Evolutionary conservation across 1,140 invertebrate genomes (phyloP).

Genomic region (Pissodes strobi): DNA sequence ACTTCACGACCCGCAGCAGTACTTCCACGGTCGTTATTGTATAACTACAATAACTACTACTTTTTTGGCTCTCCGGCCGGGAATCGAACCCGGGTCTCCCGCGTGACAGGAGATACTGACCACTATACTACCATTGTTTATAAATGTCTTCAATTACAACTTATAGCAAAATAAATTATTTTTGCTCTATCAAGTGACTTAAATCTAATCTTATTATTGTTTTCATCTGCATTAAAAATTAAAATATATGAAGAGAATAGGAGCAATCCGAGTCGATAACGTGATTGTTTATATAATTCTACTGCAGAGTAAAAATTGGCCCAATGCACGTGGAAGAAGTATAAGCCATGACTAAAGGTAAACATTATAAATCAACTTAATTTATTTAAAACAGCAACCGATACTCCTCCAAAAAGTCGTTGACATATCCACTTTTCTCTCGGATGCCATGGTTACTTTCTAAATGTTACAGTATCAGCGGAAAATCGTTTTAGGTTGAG

Average conservation of each 20-base stretch:
- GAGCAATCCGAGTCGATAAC: no score
- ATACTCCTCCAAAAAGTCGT: neutral
- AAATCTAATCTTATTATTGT: constrained; percentile 11
- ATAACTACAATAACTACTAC: no score
- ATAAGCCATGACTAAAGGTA: constrained; percentile 20
- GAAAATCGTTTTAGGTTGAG: neutral
- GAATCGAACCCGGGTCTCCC: constrained; percentile 56
- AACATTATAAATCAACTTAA: neutral
- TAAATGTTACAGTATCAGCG: constrained; percentile 1
- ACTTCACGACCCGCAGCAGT: no score
- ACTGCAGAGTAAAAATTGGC: constrained; percentile 16
- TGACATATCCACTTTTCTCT: neutral
- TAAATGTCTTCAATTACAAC: neutral
- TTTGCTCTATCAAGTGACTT: neutral
- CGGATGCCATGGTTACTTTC: neutral
- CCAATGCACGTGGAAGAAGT: neutral
- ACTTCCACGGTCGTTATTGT: no score
- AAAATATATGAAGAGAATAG: constrained; percentile 26
- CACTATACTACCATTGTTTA: constrained; percentile 55
- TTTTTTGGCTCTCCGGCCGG: constrained; percentile 54
- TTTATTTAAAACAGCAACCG: neutral
- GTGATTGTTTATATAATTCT: no score
- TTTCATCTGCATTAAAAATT: constrained; percentile 25
- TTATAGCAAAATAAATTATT: neutral
- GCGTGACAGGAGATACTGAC: constrained; percentile 55